Base-by-base conservation (phyloP, 2,797 vertebrate genomes). In the Pachyuromys duprasi region DNA sequence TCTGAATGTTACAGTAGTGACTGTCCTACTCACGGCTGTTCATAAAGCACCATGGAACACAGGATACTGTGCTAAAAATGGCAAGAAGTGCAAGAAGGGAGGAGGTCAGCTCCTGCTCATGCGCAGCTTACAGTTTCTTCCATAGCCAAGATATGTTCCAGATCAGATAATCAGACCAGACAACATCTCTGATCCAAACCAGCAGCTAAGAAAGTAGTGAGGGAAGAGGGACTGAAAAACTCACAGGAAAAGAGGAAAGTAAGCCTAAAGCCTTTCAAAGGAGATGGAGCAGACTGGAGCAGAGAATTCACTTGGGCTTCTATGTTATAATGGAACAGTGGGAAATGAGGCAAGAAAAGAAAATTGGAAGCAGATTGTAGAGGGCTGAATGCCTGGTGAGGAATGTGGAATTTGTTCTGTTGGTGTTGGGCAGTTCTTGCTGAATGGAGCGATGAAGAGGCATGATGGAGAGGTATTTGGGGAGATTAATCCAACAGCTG, bases 291-390 rank as follows among this genome's bases (percentile, higher is more conserved):
- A n/a, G n/a, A 87, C 78, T 11, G 5, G 78, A 60, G 45, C 63
- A 22, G 88, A 83, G 94, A 90, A 75, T 75, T 89, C 93, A 75
- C 78, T 2, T 20, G 57, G 17, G n/a, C 93, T 42, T 20, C 45
- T 55, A 1, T 65, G n/a, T 84, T 75, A 4, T n/a, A 90, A 96
- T 42, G 79, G 69, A 76, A 81, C 24, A 53, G 72, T 74, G 93
- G 93, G 90, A 96, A 96, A 97, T 83, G 90, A 94, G 62, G 90
- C 88, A 92, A 94, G 97, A 96, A 93, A 86, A 89, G 96, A 95
- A 97, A 96, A 97, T 95, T 97, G 96, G 88, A 97, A 96, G 74
- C 97, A 97, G 93, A 94, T 86, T 93, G 79, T 26, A 55, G 60
- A 87, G 42, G 72, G 82, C 70, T 80, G 78, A 83, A 55, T 83